Conservation (phyloP, 1,140 invertebrate genomes). For the Trissolcus basalis region DNA sequence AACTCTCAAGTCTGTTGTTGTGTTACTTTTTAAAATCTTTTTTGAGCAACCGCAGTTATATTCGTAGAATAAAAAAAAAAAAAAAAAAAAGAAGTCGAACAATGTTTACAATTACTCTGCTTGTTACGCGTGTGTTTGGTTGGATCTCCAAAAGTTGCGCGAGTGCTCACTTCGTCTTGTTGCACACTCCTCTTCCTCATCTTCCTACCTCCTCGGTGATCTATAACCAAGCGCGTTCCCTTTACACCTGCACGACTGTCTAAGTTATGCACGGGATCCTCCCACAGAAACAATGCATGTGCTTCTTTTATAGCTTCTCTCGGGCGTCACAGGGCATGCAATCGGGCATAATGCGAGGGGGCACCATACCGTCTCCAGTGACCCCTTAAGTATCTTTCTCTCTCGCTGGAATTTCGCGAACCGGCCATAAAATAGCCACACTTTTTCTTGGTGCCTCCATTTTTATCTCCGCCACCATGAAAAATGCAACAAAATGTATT, state of each 20-base stretch:
- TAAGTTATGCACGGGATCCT: slow-evolving; percentile 74
- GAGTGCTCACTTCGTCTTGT: slow-evolving; percentile 39
- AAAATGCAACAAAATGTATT: too few relatives aligned
- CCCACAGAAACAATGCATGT: slow-evolving; percentile 75
- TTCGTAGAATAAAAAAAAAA: not conserved
- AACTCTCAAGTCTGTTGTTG: too few relatives aligned
- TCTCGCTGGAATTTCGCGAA: slow-evolving; percentile 51
- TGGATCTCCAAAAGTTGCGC: too few relatives aligned
- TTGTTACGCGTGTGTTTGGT: too few relatives aligned
- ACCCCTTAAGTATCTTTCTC: slow-evolving; percentile 32
- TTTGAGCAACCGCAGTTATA: too few relatives aligned
- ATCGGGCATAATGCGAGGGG: slow-evolving; percentile 55
- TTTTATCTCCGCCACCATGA: too few relatives aligned
- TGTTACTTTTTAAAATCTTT: too few relatives aligned
- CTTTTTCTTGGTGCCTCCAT: slow-evolving; percentile 24
- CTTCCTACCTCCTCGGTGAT: slow-evolving; percentile 39
- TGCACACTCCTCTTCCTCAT: slow-evolving; percentile 26
- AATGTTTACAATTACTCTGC: too few relatives aligned
- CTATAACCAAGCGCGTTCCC: slow-evolving; percentile 67
- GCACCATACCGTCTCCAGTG: slow-evolving; percentile 43
- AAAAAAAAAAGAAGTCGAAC: too few relatives aligned
- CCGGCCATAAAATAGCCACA: slow-evolving; percentile 28
- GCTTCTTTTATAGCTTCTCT: slow-evolving; percentile 59
- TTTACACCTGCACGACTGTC: slow-evolving; percentile 73
- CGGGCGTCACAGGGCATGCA: slow-evolving; percentile 59